Conservation (phyloP, 1,140 invertebrate species). For the Vanessa tameamea region DNA sequence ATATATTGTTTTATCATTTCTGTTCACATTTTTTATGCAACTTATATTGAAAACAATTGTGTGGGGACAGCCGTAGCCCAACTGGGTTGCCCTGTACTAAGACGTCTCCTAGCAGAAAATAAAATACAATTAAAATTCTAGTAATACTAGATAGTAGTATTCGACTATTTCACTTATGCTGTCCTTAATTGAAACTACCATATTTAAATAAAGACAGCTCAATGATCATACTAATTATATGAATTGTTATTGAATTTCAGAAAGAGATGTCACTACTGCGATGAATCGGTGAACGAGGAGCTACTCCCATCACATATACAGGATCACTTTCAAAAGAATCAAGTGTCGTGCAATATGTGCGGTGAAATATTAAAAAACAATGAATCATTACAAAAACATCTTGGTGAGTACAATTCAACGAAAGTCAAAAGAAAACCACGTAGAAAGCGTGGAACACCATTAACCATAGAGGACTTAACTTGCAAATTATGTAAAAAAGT, state of each 20-base stretch:
- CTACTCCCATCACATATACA: slow-evolving; percentile 41
- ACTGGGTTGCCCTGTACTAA: no score
- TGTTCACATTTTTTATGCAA: no score
- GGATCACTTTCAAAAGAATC: slow-evolving; percentile 45
- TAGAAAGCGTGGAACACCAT: slow-evolving; percentile 51
- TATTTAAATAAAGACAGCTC: no score
- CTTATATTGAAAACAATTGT: no score
- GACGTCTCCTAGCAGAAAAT: no score
- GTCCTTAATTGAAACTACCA: no score
- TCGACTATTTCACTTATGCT: no score
- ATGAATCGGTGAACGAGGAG: slow-evolving; percentile 43
- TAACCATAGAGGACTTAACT: slow-evolving; percentile 52
- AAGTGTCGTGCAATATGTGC: slow-evolving; percentile 50
- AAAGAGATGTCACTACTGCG: slow-evolving; percentile 59
- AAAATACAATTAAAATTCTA: no score
- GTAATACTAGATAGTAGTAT: no score
- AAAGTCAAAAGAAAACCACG: slow-evolving; percentile 50
- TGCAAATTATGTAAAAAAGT: slow-evolving; percentile 65
- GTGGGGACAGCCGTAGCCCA: no score
- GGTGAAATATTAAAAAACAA: slow-evolving; percentile 55
- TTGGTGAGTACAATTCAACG: slow-evolving; percentile 44
- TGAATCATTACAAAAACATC: slow-evolving; percentile 49
- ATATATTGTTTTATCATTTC: no score
- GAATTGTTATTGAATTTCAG: slow-evolving; percentile 44
- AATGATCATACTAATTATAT: background rate